Evolutionary conservation across 2,888 invertebrate species (phyloP), one percentile per base, ranked within the genome.

Genomic region (Sesamia inferens): DNA sequence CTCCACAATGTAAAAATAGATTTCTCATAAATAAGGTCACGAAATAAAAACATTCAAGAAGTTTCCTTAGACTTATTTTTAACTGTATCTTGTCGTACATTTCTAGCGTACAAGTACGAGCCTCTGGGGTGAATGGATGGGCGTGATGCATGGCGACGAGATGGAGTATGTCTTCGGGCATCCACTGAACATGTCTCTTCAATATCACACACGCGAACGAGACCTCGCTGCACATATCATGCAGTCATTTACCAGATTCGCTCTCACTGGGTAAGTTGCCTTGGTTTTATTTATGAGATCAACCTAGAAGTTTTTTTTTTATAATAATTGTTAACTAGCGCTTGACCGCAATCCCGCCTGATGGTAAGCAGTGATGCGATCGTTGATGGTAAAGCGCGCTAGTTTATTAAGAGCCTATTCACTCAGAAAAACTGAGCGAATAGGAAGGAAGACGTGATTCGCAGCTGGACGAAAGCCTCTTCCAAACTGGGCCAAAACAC

Each of bases 101-200:
- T 97, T 97, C 64, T 97, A 99, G 98, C 97, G 98, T 87, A 98
- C 98, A 68, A 98, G 98, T 93, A 98, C 98, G 68, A 99, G 99
- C 89, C 97, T 99, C 58, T 99, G 99, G 99, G 99, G 99, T 44
- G 98, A 98, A 91, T 99, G 99, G 99, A 99, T 99, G 99, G 99
- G 99, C 0, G 99, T 99, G 79, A 98, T 99, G 97, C 99, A 99
- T 85, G 99, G 99, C 0, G 99, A 99, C 91, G 99, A 99, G 95
- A 99, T 99, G 91, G 99, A 99, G 93, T 99, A 99, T 95, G 98
- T 99, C 86, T 99, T 99, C 92, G 99, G 99, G 5, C 98, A 99
- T 92, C 99, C 99, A 1, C 96, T 99, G 89, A 98, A 99, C 96
- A 97, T 97, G 96, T 98, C 98, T 19, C 96, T 98, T 86, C 97